phyloP scores from a whole-genome alignment of 1,140 invertebrate genomes.

The Drosophila pandora region DNA sequence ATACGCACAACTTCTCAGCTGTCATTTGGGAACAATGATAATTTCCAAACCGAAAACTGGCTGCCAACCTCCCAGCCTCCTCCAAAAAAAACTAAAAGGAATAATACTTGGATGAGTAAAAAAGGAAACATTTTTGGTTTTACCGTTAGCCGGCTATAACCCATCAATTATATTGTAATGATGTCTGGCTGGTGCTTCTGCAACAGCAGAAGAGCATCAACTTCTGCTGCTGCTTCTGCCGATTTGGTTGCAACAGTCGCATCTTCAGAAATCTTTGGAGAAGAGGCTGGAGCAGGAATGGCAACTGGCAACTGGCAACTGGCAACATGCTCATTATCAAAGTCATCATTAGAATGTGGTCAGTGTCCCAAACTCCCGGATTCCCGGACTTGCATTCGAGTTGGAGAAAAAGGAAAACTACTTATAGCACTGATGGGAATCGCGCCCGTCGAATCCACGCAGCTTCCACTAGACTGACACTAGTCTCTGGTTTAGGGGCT shows the following conservation, averaged over 20 bases:
- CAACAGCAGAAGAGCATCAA: constrained; percentile 26
- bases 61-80: constrained; percentile 14
- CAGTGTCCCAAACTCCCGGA: constrained; percentile 20
- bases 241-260: constrained; percentile 39
- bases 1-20: constrained; percentile 68
- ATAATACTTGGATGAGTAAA: constrained; percentile 36
- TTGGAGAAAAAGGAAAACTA: constrained; percentile 68
- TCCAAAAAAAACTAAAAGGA: constrained; percentile 12
- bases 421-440: constrained; percentile 71
- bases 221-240: not conserved
- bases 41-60: constrained; percentile 60
- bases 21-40: constrained; percentile 73
- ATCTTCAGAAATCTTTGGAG: constrained; percentile 70
- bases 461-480: constrained; percentile 38
- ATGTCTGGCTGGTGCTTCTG: constrained; percentile 62
- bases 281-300: constrained; percentile 12
- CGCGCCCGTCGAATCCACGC: constrained; percentile 60
- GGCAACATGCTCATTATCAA: constrained; percentile 79
- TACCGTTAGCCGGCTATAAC: constrained; percentile 75
- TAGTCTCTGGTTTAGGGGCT: constrained; percentile 32
- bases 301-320: constrained; percentile 48
- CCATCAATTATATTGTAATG: constrained; percentile 83
- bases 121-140: constrained; percentile 63
- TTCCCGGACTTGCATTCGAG: constrained; percentile 43
- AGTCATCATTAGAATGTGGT: constrained; percentile 74